Evolutionary conservation across 1,140 invertebrate genomes (phyloP), one percentile per base, ranked within the genome.

Genomic region (Drosophila repleta): DNA sequence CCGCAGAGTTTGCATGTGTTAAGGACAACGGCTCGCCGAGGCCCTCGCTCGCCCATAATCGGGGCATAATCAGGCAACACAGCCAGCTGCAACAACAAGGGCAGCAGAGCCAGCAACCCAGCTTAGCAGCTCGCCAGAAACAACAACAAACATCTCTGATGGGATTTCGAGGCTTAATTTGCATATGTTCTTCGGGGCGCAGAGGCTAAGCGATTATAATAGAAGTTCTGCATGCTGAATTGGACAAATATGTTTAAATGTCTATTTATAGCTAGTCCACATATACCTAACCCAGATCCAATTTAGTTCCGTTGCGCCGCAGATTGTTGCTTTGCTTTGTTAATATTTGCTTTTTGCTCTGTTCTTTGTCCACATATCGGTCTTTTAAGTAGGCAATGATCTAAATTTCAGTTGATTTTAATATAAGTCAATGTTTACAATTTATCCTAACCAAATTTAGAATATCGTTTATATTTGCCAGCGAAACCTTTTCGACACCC

Each of bases 111-210:
- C 18, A 15, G 20, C 26, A 55, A 21, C 26, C 15, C 24, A 29
- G 26, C 46, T 35, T 18, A 37, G 39, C 53, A 56, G 5, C n/a
- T 26, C 10, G 2, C 6, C 20, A 21, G 11, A 32, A 18, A 26
- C 55, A 61, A 35, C 35, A 43, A 17, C 18, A 52, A 35, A 43
- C 17, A 29, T 4, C n/a, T 29, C 10, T 39, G 55, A 69, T 48
- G 20, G 24, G 13, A 49, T 63, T 49, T 29, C 39, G 3, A 3
- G 1, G 18, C 15, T 13, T 57, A 5, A 57, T 57, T 57, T 57
- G 55, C 55, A 57, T 57, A 29, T 57, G 55, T 57, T 43, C 13
- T 45, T 29, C 24, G 10, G 17, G 5, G 7, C 3, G 45, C 15
- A 26, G 15, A 24, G 26, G 24, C n/a, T 8, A 32, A 32, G 15